Percentiles rank a stretch among this genome's conserved stretches.
Conservation (phyloP, 53 echinoderm and acorn worm species). For the Crossaster papposus region DNA sequence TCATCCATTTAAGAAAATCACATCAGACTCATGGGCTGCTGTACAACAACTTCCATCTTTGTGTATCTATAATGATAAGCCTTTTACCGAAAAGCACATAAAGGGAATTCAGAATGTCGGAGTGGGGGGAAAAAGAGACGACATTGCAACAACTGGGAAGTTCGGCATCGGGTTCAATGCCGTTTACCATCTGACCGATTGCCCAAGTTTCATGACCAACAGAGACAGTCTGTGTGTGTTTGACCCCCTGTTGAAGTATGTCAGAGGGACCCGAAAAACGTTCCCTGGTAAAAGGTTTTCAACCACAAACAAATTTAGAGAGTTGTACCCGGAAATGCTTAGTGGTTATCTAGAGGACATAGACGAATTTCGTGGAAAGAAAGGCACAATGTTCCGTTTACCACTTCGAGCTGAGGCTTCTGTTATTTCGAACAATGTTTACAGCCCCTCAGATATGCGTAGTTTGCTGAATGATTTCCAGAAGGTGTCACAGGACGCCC, state of each 20-base stretch:
- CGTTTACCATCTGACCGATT: conserved; percentile 91
- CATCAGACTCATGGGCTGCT: conserved; percentile 47
- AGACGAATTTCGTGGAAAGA: conserved; percentile 24
- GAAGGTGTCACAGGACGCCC: conserved; percentile 54
- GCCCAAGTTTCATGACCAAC: conserved; percentile 81
- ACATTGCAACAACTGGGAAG: conserved; percentile 77
- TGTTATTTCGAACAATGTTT: conserved; percentile 50
- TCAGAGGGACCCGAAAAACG: conserved; percentile 51
- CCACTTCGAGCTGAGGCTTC: conserved; percentile 71
- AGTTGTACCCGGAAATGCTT: conserved; percentile 64
- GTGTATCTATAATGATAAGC: conserved; percentile 79
- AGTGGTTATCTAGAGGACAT: conserved; percentile 67
- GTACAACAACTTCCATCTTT: conserved; percentile 71
- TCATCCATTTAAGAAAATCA: conserved; percentile 50
- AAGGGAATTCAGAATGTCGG: conserved; percentile 90
- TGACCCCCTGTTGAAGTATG: conserved; percentile 76
- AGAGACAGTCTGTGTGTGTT: conserved; percentile 77
- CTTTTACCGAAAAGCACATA: conserved; percentile 78
- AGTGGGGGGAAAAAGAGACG: conserved; percentile 72
- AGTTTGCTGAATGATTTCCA: conserved; percentile 66
- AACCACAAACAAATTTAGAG: conserved; percentile 23
- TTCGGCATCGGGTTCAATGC: conserved; percentile 97
- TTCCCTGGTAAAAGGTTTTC: conserved; percentile 69
- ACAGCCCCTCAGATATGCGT: neutral
- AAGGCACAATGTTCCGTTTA: conserved; percentile 83